A percentile compares a stretch with the other conserved stretches of the same genome.
Conservation (phyloP, 92 coral and sea anemone genomes). For the Siderastrea radians region DNA sequence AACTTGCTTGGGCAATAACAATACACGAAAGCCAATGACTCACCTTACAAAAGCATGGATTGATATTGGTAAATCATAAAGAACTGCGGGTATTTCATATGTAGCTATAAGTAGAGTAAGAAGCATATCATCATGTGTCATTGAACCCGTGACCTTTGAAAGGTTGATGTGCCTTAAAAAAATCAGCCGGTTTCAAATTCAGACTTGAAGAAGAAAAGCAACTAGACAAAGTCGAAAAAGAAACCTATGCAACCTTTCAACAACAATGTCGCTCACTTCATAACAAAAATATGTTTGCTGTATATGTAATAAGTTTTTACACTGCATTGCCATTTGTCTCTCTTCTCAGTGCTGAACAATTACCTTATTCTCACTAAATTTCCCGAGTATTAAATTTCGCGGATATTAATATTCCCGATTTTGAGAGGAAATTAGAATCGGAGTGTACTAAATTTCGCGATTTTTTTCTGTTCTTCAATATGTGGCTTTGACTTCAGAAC, state of each 20-base stretch:
- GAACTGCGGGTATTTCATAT: slow-evolving; percentile 71
- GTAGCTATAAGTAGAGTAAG: slow-evolving; percentile 75
- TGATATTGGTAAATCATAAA: slow-evolving; percentile 77
- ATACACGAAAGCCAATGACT: slow-evolving; percentile 69
- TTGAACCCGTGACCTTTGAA: slow-evolving; percentile 69
- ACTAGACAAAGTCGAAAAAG: slow-evolving; percentile 51
- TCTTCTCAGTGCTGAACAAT: no score
- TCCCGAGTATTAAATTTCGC: no score
- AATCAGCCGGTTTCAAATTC: slow-evolving; percentile 26
- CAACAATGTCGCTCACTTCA: no score
- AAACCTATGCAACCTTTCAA: not conserved
- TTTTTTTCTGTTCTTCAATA: no score
- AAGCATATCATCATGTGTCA: slow-evolving; percentile 56
- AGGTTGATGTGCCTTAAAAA: slow-evolving; percentile 46
- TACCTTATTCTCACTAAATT: no score
- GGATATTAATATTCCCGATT: no score
- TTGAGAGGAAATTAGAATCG: no score
- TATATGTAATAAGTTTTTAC: no score
- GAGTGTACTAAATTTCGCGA: no score
- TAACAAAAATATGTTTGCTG: no score
- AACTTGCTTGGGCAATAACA: slow-evolving; percentile 76
- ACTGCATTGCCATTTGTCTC: no score
- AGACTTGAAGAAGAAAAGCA: slow-evolving; percentile 54
- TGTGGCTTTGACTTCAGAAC: no score
- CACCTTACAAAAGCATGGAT: slow-evolving; percentile 79